A percentile compares a stretch with the other conserved stretches of the same genome.
Evolutionary conservation across 2,113 vertebrate species (phyloP).

Genomic region (Nesogale talazaci): DNA sequence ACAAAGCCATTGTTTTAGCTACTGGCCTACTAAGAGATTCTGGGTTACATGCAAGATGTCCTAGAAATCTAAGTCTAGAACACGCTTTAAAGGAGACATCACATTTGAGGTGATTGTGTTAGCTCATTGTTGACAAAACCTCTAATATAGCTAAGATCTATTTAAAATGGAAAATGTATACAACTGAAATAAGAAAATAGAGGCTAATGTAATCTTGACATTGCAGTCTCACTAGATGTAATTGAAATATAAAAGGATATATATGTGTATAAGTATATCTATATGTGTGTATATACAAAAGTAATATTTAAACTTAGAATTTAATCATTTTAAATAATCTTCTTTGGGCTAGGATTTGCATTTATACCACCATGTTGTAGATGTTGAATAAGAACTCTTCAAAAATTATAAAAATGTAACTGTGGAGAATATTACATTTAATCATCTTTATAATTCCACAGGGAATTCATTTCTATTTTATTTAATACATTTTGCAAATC

Average conservation of each 20-base stretch:
- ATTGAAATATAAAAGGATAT: neutral
- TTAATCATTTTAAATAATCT: neutral
- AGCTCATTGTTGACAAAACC: neutral
- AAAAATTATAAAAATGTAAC: neutral
- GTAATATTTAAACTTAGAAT: neutral
- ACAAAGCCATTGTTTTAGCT: neutral
- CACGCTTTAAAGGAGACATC: accelerated
- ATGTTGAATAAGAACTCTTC: neutral
- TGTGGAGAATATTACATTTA: slow-evolving; percentile 14
- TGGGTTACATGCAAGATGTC: neutral
- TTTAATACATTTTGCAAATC: too few species aligned
- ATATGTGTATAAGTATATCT: neutral
- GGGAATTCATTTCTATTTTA: neutral
- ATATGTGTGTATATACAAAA: neutral
- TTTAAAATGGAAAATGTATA: neutral
- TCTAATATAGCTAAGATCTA: neutral
- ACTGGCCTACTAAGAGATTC: neutral
- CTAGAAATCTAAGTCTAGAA: neutral
- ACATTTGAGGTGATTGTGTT: accelerated
- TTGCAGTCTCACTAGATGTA: neutral
- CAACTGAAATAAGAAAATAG: neutral
- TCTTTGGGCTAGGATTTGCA: neutral
- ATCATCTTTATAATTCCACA: neutral
- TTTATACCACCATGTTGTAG: neutral
- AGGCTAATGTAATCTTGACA: neutral